Base-by-base conservation (phyloP, 1,140 invertebrate genomes). In the Marisa cornuarietis region DNA sequence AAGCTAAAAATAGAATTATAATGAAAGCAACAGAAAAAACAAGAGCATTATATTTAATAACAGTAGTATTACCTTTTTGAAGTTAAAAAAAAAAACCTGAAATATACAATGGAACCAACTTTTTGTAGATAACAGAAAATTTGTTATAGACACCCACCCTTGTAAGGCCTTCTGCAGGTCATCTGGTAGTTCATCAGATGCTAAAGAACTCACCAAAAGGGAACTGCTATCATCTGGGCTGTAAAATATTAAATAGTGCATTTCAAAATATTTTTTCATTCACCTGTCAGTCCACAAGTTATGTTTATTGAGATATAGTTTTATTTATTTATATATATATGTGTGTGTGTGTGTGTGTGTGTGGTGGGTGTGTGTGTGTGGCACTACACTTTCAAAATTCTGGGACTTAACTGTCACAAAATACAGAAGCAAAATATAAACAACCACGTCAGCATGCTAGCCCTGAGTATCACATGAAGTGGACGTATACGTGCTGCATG, bases 141-240 rank as follows among this genome's bases (percentile, higher is more conserved):
- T 1, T 42, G 0, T 42, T 42, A 42, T 42, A 42, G 63, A 65
- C 13, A 79, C 77, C 74, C 77, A 87, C 87, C 83, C 79, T 79
- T 78, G 82, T 22, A 86, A 80, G 31, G 80, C 68, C 80, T 81
- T 66, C 54, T 83, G 81, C 51, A 88, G 68, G 22, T 85, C 83
- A 49, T 51, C 78, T 69, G 83, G 83, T 74, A 85, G 81, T 66
- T 86, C 88, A 78, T 89, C 86, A 71, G 83, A 80, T 10, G 82
- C 87, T 54, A 88, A 81, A 71, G 88, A 88, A 71, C 88, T 89
- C 18, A 88, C 85, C 68, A 86, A 85, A 18, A 88, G 49, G 51
- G 87, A 88, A 79, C 87, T 88, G 71, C 87, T 88, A 31, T 88
- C 87, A 69, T 88, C 88, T 72, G 80, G 71, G 11, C 81, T 83